Evolutionary conservation across 2,113 vertebrate genomes (phyloP).

Genomic region (Pomatostomus ruficeps): DNA sequence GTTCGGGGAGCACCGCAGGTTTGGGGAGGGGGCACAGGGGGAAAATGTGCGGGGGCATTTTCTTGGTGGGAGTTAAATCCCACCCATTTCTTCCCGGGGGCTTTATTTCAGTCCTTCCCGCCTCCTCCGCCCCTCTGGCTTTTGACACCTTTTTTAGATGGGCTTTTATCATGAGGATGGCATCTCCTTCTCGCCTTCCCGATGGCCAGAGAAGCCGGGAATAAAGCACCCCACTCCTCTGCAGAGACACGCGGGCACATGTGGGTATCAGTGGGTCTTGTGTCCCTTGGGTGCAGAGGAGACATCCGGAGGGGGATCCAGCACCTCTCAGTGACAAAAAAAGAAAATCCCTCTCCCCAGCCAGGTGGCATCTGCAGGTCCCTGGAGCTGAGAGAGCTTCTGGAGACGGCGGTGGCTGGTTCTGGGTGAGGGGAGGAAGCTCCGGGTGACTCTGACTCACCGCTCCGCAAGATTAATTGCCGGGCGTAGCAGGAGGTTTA

Average conservation of each 20-base stretch:
- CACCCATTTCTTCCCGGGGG: neutral
- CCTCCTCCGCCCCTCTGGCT: neutral
- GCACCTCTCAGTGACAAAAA: neutral
- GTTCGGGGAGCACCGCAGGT: neutral
- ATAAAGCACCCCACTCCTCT: neutral
- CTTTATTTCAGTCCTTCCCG: neutral
- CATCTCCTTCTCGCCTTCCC: neutral
- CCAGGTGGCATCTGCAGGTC: slow-evolving; percentile 46
- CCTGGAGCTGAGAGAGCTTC: slow-evolving; percentile 46
- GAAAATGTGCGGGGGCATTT: rapidly evolving
- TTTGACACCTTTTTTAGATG: slow-evolving; percentile 18
- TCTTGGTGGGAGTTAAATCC: neutral
- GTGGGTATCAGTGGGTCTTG: rapidly evolving
- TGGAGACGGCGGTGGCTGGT: neutral
- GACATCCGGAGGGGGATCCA: neutral
- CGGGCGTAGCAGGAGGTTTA: slow-evolving; percentile 53
- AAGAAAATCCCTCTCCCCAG: neutral
- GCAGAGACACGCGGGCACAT: rapidly evolving
- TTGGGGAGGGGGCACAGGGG: neutral
- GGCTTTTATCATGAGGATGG: slow-evolving; percentile 4
- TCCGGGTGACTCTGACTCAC: slow-evolving; percentile 50
- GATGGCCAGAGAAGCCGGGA: neutral
- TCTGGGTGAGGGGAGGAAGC: slow-evolving; percentile 51
- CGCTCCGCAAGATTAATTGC: slow-evolving; percentile 73
- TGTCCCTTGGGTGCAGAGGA: neutral